Base-by-base conservation (phyloP, 2,113 vertebrate genomes). In the Phalacrocorax pelagicus region DNA sequence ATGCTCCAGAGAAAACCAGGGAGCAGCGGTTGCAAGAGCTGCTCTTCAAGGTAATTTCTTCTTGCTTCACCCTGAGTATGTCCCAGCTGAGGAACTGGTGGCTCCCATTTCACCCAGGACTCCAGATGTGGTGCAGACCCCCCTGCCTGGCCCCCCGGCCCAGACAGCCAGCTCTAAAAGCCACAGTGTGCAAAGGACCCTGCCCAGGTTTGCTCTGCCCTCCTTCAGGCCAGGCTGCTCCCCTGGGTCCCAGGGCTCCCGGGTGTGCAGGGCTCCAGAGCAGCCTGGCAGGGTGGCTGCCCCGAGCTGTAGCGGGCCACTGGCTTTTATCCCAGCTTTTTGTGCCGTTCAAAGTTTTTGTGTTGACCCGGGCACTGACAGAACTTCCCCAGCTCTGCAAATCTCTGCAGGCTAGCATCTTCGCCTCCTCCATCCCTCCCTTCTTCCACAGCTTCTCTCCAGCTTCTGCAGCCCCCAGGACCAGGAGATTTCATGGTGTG, bases 401-500 rank as follows among this genome's bases (percentile, higher is more conserved):
- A 30, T 38, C 65, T 77, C 36, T 52, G 42, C 34, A 73, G 47
- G 51, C 59, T 59, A n/a, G 52, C 57, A 59, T 21, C 42, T 80
- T 57, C 15, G 2, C 54, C 27, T 71, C 44, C 49, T 72, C 46
- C 44, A 29, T 13, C 24, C 75, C 69, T 27, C 16, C 36, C 11
- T 46, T 51, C 58, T 84, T 52, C 22, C 78, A 84, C 47, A 73
- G 73, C n/a, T 51, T 78, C 49, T 27, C 69, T 83, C 58, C 72
- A 52, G 81, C 29, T 10, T 29, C 2, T 32, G 55, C 34, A 80
- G 62, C 62, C 30, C 36, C 20, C 27, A 30, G 62, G 17, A 40
- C 4, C 0, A 2, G 38, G 51, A 63, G 46, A 49, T 63, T 52
- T 57, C 1, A 0, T 1, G 2, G 15, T 1, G 3, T 12, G 32